Evolutionary conservation across 2,888 invertebrate species (phyloP).

Genomic region (Dione juno): DNA sequence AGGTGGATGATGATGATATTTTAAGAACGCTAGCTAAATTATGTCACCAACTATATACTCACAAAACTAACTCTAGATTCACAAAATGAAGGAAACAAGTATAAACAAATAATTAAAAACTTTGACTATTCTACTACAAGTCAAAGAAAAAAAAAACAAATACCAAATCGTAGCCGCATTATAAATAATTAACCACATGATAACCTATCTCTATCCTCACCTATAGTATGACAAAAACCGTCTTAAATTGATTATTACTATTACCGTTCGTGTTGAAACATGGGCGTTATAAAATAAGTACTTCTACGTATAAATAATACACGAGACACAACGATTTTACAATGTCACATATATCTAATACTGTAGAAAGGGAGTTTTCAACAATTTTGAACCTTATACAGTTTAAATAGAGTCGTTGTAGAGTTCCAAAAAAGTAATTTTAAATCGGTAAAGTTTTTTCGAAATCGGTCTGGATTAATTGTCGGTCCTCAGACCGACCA

Average conservation of each 20-base stretch:
- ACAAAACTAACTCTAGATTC: no score
- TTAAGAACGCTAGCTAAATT: no score
- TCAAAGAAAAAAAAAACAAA: not conserved
- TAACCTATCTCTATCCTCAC: conserved; percentile 47
- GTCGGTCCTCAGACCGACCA: conserved; percentile 62
- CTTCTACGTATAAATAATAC: conserved; percentile 73
- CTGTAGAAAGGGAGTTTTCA: conserved; percentile 2
- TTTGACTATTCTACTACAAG: conserved; percentile 5
- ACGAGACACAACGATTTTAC: conserved; percentile 67
- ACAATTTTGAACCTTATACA: conserved; percentile 43
- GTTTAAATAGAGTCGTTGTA: conserved; percentile 32
- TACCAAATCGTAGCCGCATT: conserved; percentile 17
- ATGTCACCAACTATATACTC: no score
- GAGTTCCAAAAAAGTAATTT: not conserved
- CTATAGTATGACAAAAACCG: conserved; percentile 50
- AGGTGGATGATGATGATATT: no score
- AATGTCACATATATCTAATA: conserved; percentile 48
- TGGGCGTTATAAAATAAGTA: conserved; percentile 71
- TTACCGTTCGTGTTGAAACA: conserved; percentile 76
- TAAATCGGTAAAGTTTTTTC: conserved; percentile 49
- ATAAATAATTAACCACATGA: conserved; percentile 42
- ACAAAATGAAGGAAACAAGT: not conserved
- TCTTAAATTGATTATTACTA: conserved; percentile 75
- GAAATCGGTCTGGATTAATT: conserved; percentile 78
- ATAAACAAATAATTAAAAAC: not conserved